Evolutionary conservation across 2,888 invertebrate genomes (phyloP).

Genomic region (Andricus quercusramuli): DNA sequence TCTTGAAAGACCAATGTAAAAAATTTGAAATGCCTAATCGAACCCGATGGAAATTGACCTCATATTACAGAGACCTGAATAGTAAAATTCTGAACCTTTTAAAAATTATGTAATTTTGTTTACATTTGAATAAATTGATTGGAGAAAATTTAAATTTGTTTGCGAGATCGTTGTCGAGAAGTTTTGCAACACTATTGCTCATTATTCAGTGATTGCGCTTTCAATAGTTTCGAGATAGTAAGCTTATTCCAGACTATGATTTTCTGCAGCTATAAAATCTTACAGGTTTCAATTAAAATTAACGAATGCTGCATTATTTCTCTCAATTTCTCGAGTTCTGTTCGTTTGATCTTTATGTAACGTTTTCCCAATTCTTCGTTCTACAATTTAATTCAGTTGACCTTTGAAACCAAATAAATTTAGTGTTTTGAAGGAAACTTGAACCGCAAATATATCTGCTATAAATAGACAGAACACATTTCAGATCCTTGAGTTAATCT

Average conservation of each 20-base stretch:
- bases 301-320: not conserved
- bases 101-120: not conserved
- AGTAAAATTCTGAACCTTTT: not conserved
- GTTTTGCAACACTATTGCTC: not conserved
- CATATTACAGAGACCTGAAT: not conserved
- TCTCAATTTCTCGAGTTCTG: not conserved
- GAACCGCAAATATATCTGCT: conserved; percentile 18
- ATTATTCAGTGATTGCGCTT: not conserved
- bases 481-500: not conserved
- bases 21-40: not conserved
- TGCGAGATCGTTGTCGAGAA: not conserved
- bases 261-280: not conserved
- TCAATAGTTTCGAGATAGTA: not conserved
- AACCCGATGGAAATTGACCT: not conserved
- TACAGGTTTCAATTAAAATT: not conserved
- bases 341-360: conserved; percentile 10
- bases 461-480: conserved; percentile 6
- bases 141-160: not conserved
- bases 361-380: conserved; percentile 3
- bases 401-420: conserved; percentile 32
- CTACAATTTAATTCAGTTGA: conserved; percentile 23
- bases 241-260: not conserved
- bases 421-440: conserved; percentile 15
- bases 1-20: not conserved
- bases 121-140: conserved; percentile 2